Evolutionary conservation across 2,113 vertebrate genomes (phyloP).

Genomic region (Tamias sibiricus): DNA sequence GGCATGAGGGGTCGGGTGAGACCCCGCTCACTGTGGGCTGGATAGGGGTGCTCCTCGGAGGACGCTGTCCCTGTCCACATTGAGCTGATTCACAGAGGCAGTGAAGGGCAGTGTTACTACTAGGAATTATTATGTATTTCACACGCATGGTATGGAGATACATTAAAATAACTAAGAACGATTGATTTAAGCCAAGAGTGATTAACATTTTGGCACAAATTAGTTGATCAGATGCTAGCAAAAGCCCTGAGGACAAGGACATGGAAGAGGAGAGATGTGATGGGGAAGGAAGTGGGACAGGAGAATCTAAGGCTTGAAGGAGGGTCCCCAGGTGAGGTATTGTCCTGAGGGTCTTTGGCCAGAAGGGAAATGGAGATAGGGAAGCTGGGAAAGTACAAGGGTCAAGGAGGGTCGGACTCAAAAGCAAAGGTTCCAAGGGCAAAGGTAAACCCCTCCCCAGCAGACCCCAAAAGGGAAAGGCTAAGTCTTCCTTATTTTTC

Average conservation of each 20-base stretch:
- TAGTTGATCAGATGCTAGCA: constrained; percentile 76
- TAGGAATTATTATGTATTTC: constrained; percentile 53
- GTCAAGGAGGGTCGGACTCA: neutral
- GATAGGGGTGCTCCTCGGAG: neutral
- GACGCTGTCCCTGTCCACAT: neutral
- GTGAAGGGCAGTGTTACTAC: neutral
- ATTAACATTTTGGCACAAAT: constrained; percentile 83
- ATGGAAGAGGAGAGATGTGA: constrained; percentile 57
- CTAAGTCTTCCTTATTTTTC: neutral
- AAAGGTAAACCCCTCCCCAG: neutral
- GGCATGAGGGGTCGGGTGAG: neutral
- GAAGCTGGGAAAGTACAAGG: neutral
- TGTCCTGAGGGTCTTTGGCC: neutral
- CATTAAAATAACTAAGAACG: neutral
- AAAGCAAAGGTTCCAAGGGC: neutral
- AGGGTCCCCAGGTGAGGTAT: neutral
- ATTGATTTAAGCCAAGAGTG: constrained; percentile 75
- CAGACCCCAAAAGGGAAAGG: neutral
- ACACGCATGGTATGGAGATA: constrained; percentile 10
- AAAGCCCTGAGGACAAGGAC: constrained; percentile 76
- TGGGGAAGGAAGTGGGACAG: constrained; percentile 57
- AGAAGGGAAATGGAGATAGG: neutral
- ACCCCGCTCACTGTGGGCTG: neutral
- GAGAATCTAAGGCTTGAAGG: neutral
- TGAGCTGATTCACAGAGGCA: neutral